phyloP scores from a whole-genome alignment of 1,140 invertebrate genomes.

The Panagrolaimus sp. region DNA sequence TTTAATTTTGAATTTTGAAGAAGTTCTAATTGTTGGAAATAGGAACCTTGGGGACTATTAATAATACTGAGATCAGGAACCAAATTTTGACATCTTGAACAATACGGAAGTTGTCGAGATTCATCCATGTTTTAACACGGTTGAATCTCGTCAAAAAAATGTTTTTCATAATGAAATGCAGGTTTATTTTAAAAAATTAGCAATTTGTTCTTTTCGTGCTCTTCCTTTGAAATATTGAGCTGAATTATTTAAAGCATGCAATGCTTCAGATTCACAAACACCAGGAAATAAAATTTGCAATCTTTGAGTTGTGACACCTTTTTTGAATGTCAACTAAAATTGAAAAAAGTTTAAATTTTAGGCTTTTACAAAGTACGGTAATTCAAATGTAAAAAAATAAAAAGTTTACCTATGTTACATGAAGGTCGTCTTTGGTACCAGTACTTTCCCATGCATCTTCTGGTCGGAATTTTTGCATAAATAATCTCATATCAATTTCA shows the following conservation, averaged over 20 bases:
- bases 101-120: constrained; percentile 25
- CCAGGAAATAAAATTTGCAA: background rate
- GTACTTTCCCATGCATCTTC: constrained; percentile 45
- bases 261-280: background rate
- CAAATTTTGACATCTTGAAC: constrained; percentile 42
- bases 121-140: constrained; percentile 25
- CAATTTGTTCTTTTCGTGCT: background rate
- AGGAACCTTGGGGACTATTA: no score
- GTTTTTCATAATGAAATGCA: constrained; percentile 29
- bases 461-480: constrained; percentile 50
- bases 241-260: background rate
- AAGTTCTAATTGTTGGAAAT: no score
- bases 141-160: no score
- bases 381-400: background rate
- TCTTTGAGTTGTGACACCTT: background rate
- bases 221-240: background rate
- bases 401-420: background rate
- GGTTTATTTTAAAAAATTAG: constrained; percentile 13
- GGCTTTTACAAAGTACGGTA: constrained; percentile 1
- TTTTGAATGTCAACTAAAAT: background rate
- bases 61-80: constrained; percentile 24
- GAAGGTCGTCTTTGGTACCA: constrained; percentile 54
- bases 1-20: no score
- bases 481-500: constrained; percentile 49
- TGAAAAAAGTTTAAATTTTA: background rate